Evolutionary conservation across 2,888 invertebrate genomes (phyloP).

Genomic region (Drosophila neonasuta): DNA sequence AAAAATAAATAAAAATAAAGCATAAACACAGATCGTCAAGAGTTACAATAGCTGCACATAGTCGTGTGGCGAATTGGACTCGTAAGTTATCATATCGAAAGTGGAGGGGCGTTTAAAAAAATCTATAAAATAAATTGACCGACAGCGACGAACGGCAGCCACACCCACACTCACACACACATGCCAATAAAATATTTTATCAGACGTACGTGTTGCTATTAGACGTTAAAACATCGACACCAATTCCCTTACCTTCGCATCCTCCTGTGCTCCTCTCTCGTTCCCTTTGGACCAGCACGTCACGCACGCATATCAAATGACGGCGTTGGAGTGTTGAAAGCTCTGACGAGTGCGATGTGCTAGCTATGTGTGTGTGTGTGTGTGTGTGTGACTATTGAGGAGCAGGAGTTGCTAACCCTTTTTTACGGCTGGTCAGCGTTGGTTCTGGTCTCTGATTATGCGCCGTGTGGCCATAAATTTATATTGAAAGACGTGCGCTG

Average conservation of each 20-base stretch:
- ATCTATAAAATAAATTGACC: slow-evolving; percentile 70
- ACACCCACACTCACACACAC: slow-evolving; percentile 36
- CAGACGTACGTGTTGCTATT: slow-evolving; percentile 77
- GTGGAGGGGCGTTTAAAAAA: slow-evolving; percentile 47
- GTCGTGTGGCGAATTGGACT: neutral
- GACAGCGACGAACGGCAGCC: slow-evolving; percentile 38
- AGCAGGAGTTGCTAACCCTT: slow-evolving; percentile 60
- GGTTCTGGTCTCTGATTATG: slow-evolving; percentile 69
- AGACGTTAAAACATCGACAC: slow-evolving; percentile 57
- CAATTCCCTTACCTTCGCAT: slow-evolving; percentile 9
- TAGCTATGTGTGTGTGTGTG: neutral
- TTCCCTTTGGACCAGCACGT: slow-evolving; percentile 17
- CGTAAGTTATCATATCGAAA: slow-evolving; percentile 24
- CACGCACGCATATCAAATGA: slow-evolving; percentile 77
- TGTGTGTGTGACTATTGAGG: neutral
- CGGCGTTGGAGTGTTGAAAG: slow-evolving; percentile 76
- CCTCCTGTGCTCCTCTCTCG: neutral
- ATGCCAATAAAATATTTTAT: slow-evolving; percentile 79
- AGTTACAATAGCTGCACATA: neutral
- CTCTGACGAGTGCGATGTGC: slow-evolving; percentile 49
- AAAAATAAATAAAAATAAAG: neutral
- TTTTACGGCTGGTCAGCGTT: slow-evolving; percentile 71
- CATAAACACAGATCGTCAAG: neutral
- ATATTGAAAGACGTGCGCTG: slow-evolving; percentile 76
- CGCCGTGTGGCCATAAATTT: slow-evolving; percentile 74